A percentile compares a stretch with the other conserved stretches of the same genome.
Evolutionary conservation across 2,888 invertebrate species (phyloP).

Genomic region (Drosophila ezoana): DNA sequence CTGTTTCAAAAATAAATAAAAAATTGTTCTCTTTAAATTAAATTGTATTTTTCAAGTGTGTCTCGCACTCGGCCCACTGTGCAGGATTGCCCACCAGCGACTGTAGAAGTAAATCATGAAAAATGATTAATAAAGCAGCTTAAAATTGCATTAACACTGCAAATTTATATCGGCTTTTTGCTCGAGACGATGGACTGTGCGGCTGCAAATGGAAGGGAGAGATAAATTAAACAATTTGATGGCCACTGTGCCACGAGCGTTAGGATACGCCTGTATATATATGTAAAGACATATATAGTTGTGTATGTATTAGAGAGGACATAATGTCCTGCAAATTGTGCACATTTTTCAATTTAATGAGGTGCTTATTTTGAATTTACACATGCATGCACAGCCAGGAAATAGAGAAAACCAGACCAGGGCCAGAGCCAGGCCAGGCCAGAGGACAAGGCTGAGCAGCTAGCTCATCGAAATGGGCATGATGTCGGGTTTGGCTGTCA

Average conservation of each 20-base stretch:
- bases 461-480: slow-evolving; percentile 41
- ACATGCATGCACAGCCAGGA: slow-evolving; percentile 60
- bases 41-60: not conserved
- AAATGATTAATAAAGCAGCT: slow-evolving; percentile 77
- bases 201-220: slow-evolving; percentile 30
- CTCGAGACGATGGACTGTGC: slow-evolving; percentile 6
- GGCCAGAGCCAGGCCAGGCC: not conserved
- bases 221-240: slow-evolving; percentile 69
- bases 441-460: slow-evolving; percentile 36
- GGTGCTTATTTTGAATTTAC: slow-evolving; percentile 81
- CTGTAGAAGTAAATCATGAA: slow-evolving; percentile 61
- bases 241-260: slow-evolving; percentile 14
- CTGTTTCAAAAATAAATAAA: too few relatives aligned
- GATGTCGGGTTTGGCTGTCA: slow-evolving; percentile 16
- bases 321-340: slow-evolving; percentile 78
- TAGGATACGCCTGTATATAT: not conserved
- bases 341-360: slow-evolving; percentile 82
- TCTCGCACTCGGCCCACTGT: slow-evolving; percentile 20
- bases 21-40: not conserved
- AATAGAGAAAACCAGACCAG: slow-evolving; percentile 15
- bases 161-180: slow-evolving; percentile 52
- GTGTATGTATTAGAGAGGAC: slow-evolving; percentile 52
- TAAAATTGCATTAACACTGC: slow-evolving; percentile 75
- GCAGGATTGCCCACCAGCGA: slow-evolving; percentile 22
- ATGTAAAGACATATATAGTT: not conserved